Conservation (phyloP, 2,888 invertebrate genomes). For the Oscheius onirici region DNA sequence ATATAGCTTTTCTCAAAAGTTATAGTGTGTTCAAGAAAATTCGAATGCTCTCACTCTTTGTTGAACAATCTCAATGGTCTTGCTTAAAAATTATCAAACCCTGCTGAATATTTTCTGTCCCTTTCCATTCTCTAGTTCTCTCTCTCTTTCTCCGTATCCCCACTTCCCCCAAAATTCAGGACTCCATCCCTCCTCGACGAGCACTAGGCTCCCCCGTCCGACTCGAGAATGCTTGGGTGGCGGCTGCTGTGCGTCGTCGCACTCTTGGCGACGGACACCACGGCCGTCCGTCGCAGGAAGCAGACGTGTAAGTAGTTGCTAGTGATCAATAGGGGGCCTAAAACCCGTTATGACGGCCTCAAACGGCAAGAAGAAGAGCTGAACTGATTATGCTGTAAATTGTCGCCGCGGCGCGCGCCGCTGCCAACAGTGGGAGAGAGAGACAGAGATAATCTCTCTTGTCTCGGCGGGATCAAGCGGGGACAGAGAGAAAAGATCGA, state of each 20-base stretch:
- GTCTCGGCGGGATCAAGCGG: background rate
- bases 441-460: conserved; percentile 8
- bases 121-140: conserved; percentile 1
- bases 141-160: background rate
- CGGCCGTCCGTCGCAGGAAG: conserved; percentile 30
- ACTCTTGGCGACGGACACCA: conserved; percentile 26
- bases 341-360: conserved; percentile 33
- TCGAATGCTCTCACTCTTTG: too few relatives aligned
- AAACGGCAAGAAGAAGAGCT: conserved; percentile 4
- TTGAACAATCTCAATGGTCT: too few relatives aligned
- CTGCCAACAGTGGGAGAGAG: background rate
- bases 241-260: conserved; percentile 35
- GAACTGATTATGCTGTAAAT: conserved; percentile 33
- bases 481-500: too few relatives aligned
- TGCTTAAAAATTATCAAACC: too few relatives aligned
- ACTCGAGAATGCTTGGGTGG: conserved; percentile 34
- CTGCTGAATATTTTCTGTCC: too few relatives aligned
- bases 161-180: conserved; percentile 19
- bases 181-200: conserved; percentile 26
- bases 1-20: too few relatives aligned
- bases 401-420: conserved; percentile 19
- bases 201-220: conserved; percentile 23
- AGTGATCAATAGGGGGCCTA: conserved; percentile 18
- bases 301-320: conserved; percentile 33
- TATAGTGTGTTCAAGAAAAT: too few relatives aligned